phyloP scores from a whole-genome alignment of 2,888 invertebrate species.

The Brachyopa scutellaris region DNA sequence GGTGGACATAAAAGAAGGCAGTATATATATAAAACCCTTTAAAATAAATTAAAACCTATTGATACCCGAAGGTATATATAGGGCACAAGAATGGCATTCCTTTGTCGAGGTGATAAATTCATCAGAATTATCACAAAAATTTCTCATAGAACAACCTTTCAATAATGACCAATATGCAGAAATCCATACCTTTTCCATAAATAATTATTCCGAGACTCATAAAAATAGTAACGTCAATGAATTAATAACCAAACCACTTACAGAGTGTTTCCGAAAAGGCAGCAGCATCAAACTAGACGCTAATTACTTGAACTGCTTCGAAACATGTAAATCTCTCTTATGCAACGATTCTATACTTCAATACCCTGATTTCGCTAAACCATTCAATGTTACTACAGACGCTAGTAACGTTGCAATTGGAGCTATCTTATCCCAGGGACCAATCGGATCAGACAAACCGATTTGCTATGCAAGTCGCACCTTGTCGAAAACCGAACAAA shows the following conservation, averaged over 20 bases:
- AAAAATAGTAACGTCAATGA: conserved; percentile 53
- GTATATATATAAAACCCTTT: conserved; percentile 18
- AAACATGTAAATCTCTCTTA: conserved; percentile 41
- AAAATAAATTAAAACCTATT: conserved; percentile 3
- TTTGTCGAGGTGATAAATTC: conserved; percentile 36
- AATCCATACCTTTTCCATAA: conserved; percentile 13
- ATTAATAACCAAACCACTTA: conserved; percentile 3
- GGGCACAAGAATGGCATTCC: conserved; percentile 21
- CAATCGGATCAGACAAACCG: conserved; percentile 54
- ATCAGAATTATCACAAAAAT: not conserved
- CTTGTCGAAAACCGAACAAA: no score
- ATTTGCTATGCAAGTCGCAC: no score
- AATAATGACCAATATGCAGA: no score
- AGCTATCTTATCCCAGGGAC: conserved; percentile 49
- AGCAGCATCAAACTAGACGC: conserved; percentile 2
- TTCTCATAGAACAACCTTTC: conserved; percentile 2
- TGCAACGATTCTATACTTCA: conserved; percentile 49
- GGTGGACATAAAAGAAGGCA: conserved; percentile 34
- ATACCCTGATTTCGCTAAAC: conserved; percentile 48
- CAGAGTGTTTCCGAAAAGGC: conserved; percentile 41
- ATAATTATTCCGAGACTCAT: no score
- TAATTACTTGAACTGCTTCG: conserved; percentile 17
- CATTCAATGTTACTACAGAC: no score
- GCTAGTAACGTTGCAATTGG: no score
- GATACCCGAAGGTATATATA: conserved; percentile 42